Evolutionary conservation across 2,888 invertebrate genomes (phyloP).

Genomic region (Coecobrya sp.): DNA sequence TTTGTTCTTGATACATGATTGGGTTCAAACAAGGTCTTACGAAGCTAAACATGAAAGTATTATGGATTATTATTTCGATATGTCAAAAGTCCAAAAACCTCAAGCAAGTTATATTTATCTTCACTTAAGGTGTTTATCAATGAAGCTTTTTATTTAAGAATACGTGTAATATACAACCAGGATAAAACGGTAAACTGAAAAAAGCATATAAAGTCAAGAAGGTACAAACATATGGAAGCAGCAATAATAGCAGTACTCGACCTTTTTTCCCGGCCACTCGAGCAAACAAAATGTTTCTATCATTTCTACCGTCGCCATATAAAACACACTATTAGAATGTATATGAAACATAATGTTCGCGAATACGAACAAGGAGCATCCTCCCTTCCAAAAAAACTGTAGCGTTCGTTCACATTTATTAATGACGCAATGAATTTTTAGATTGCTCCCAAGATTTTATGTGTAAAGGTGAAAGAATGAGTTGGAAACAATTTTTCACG

Average conservation of each 20-base stretch:
- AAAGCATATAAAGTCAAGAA: not conserved
- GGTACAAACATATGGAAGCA: slow-evolving; percentile 34
- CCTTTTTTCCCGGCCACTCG: not conserved
- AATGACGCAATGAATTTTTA: slow-evolving; percentile 28
- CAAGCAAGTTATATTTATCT: not conserved
- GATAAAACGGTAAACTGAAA: not conserved
- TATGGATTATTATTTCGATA: not conserved
- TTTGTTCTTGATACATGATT: not conserved
- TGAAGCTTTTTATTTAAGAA: not conserved
- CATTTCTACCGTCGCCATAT: not conserved
- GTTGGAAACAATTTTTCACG: slow-evolving; percentile 63
- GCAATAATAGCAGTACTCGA: not conserved
- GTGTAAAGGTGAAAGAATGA: slow-evolving; percentile 72
- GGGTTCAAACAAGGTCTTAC: not conserved
- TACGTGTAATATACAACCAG: not conserved
- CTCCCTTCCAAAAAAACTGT: not conserved
- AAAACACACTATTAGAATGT: not conserved
- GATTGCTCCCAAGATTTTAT: slow-evolving; percentile 39
- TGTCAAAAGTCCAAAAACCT: not conserved
- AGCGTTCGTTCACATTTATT: not conserved
- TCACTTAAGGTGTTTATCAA: not conserved
- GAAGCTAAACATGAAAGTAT: not conserved
- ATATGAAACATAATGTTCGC: too few relatives aligned
- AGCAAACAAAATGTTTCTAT: not conserved
- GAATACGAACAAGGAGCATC: too few relatives aligned